A percentile compares a stretch with the other conserved stretches of the same genome.
phyloP scores from a whole-genome alignment of 1,140 invertebrate species.

The Heliothis subflexa region DNA sequence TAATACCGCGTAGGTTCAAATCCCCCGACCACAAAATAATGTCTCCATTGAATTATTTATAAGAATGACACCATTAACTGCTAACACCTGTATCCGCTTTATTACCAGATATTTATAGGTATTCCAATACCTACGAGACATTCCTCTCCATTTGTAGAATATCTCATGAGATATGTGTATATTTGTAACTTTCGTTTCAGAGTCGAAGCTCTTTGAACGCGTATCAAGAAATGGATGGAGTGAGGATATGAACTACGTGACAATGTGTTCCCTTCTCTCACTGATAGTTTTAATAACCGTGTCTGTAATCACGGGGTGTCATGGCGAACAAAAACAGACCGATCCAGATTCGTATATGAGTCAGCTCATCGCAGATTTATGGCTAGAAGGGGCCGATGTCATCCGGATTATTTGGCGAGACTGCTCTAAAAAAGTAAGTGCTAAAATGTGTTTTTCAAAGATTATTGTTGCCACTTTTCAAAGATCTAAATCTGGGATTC shows the following conservation, averaged over 20 bases:
- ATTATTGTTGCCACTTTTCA: no score
- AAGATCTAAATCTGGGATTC: no score
- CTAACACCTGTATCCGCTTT: background rate
- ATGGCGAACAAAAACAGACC: conserved; percentile 58
- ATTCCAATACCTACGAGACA: background rate
- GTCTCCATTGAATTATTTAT: background rate
- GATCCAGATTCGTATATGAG: conserved; percentile 74
- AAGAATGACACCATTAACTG: background rate
- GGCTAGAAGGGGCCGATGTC: conserved; percentile 80
- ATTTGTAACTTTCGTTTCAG: conserved; percentile 26
- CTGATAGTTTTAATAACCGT: conserved; percentile 52
- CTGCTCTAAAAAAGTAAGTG: conserved; percentile 82
- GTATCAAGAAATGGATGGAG: conserved; percentile 58
- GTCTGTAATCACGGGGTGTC: conserved; percentile 56
- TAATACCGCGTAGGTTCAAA: conserved; percentile 1
- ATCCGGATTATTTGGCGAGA: conserved; percentile 81
- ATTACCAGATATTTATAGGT: conserved; percentile 18
- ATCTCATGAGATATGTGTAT: background rate
- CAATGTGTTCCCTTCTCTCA: conserved; percentile 48
- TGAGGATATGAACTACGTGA: conserved; percentile 66
- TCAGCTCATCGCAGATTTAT: conserved; percentile 78
- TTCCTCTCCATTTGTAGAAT: background rate
- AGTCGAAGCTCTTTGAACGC: background rate
- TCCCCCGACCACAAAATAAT: background rate
- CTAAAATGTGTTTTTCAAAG: no score